Percentiles rank a stretch among this genome's conserved stretches.
phyloP scores from a whole-genome alignment of 1,140 invertebrate genomes.

The Hormaphis cornu region DNA sequence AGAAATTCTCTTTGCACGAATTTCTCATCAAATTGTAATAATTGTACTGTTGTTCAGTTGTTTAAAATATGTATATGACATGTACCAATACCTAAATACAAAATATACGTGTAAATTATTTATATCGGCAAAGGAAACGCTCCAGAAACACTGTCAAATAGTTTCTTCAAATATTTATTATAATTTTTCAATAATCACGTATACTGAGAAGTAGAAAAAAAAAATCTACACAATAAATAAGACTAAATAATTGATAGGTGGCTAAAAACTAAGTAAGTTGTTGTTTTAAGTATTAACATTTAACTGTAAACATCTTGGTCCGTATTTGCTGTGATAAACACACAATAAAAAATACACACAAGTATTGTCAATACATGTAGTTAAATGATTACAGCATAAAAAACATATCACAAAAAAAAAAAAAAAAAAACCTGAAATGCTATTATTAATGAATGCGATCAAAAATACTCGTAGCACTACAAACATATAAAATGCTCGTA shows the following conservation, averaged over 20 bases:
- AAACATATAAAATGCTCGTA: slow-evolving; percentile 1
- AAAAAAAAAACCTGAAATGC: slow-evolving; percentile 6
- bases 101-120: not conserved
- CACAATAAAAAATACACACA: slow-evolving; percentile 24
- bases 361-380: slow-evolving; percentile 30
- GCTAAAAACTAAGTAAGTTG: slow-evolving; percentile 24
- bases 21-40: slow-evolving; percentile 1
- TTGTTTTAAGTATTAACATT: not conserved
- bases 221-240: slow-evolving; percentile 31
- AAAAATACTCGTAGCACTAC: not conserved
- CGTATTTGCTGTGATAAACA: slow-evolving; percentile 20
- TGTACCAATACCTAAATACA: not conserved
- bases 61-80: not conserved
- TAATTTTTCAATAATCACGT: slow-evolving; percentile 24
- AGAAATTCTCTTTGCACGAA: not conserved
- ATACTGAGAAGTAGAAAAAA: slow-evolving; percentile 31
- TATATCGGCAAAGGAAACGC: slow-evolving; percentile 18
- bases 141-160: slow-evolving; percentile 26
- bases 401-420: slow-evolving; percentile 17
- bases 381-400: slow-evolving; percentile 25
- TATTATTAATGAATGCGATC: not conserved
- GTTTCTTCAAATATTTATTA: slow-evolving; percentile 22
- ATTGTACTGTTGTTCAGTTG: not conserved
- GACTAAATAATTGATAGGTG: slow-evolving; percentile 28
- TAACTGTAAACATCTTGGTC: slow-evolving; percentile 27